These are phyloP conservation scores for Sternotherus odoratus DNA, from an alignment of 2,797 vertebrate species.

Conservation along the genomic window DNA sequence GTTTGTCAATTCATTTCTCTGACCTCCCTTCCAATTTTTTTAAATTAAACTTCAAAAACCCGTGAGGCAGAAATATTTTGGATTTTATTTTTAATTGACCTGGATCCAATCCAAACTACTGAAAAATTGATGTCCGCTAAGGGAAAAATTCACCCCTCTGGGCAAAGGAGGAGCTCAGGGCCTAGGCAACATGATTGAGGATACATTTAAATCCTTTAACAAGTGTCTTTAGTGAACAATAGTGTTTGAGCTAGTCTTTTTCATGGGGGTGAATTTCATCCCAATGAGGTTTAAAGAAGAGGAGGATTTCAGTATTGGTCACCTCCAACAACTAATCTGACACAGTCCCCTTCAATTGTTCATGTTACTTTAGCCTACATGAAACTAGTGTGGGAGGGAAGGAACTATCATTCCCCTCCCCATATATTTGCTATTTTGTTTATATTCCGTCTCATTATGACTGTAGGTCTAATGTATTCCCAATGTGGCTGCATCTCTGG, in stretches of 20 bases:
- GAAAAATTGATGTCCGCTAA: fast-evolving
- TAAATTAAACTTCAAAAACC: conserved; percentile 18
- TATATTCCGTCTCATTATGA: fast-evolving
- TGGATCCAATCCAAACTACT: no score
- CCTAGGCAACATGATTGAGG: no score
- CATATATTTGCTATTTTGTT: not conserved
- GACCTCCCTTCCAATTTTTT: conserved; percentile 14
- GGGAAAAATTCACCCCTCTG: no score
- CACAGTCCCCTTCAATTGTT: not conserved
- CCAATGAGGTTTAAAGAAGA: not conserved
- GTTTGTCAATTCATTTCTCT: not conserved
- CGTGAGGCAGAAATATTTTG: not conserved
- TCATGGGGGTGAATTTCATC: not conserved
- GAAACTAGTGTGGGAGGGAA: fast-evolving
- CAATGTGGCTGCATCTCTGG: not conserved
- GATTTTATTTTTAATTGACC: no score
- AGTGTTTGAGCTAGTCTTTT: not conserved
- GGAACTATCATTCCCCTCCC: not conserved
- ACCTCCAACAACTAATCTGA: not conserved
- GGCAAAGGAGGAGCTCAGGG: no score
- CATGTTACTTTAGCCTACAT: fast-evolving
- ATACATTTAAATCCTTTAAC: no score
- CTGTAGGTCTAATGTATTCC: fast-evolving
- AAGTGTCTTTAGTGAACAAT: fast-evolving
- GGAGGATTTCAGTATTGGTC: not conserved